phyloP scores from a whole-genome alignment of 2,797 vertebrate species.

The Malurus splendens region DNA sequence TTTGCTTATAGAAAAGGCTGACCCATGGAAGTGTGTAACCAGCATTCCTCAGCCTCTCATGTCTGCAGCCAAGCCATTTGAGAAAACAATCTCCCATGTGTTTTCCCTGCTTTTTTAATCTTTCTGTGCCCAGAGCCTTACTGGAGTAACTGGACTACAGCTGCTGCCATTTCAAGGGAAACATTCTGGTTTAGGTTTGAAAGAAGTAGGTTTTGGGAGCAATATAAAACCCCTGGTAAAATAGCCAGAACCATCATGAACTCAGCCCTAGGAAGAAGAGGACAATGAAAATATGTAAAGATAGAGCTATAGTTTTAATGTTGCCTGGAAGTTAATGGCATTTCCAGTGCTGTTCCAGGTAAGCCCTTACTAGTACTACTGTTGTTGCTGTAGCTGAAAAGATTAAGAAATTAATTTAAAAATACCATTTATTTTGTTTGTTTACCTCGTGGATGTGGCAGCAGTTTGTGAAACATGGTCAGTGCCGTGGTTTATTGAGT shows the following conservation, averaged over 20 bases:
- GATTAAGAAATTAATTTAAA: background rate
- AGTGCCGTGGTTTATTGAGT: background rate
- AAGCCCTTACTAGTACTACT: background rate
- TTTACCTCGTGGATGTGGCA: background rate
- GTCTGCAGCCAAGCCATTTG: constrained; percentile 37
- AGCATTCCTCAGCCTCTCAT: constrained; percentile 24
- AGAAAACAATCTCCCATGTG: constrained; percentile 25
- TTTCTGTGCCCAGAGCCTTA: constrained; percentile 10
- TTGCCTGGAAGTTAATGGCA: background rate
- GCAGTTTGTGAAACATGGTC: background rate
- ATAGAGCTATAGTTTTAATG: background rate
- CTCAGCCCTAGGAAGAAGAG: background rate
- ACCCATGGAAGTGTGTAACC: constrained; percentile 21
- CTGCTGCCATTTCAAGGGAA: constrained; percentile 47
- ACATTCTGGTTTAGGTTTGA: background rate
- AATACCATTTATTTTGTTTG: background rate
- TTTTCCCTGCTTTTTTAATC: constrained; percentile 23
- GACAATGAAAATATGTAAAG: constrained; percentile 1
- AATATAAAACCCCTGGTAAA: constrained; percentile 10
- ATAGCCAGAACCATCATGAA: background rate
- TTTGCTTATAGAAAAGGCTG: constrained; percentile 46
- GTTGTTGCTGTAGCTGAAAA: background rate
- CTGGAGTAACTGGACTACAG: constrained; percentile 21
- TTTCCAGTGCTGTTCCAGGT: constrained; percentile 2
- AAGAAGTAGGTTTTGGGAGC: background rate